Evolutionary conservation across 2,888 invertebrate genomes (phyloP), one percentile per base, ranked within the genome.

Genomic region (Junonia oenone): DNA sequence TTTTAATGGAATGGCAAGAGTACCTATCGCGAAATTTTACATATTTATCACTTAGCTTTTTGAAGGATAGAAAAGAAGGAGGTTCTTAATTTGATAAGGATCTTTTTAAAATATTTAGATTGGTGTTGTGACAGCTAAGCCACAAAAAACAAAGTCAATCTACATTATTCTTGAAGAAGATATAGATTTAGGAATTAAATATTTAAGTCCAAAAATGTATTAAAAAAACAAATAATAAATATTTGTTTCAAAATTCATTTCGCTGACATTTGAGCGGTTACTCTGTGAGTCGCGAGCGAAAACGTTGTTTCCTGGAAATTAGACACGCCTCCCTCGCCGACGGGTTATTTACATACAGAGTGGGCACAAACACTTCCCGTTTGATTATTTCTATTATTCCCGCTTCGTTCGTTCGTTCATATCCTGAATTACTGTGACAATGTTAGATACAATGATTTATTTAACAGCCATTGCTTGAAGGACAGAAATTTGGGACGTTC

Each of bases 281-380:
- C 11, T 80, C 81, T 78, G 61, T 80, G 79, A 38, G 45, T 33
- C 77, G 62, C 79, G 79, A 38, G 46, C 35, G 69, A 65, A 69
- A 72, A 68, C 64, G 75, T 71, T 79, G 78, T 81, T 81, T 80
- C 81, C 80, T 76, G 72, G 66, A 75, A 78, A 82, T 82, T 82
- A 81, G 80, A 74, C 71, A 71, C 73, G 68, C 69, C 69, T 64
- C 68, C 66, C 66, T 68, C 65, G 72, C 71, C 67, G 67, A 71
- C 67, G 74, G 73, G 75, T 72, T 69, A 82, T 83, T 83, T 76
- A 77, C 81, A 83, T 81, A 83, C 71, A 81, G 75, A 83, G 77
- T 73, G 76, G 68, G 63, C 73, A 66, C 56, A 69, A 67, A 69
- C 69, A 68, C 62, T 63, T 66, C 66, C 51, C 55, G 62, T 70